These are phyloP conservation scores for Octopus bimaculoides DNA, from an alignment of 1,140 invertebrate genomes.

Conservation along the genomic window DNA sequence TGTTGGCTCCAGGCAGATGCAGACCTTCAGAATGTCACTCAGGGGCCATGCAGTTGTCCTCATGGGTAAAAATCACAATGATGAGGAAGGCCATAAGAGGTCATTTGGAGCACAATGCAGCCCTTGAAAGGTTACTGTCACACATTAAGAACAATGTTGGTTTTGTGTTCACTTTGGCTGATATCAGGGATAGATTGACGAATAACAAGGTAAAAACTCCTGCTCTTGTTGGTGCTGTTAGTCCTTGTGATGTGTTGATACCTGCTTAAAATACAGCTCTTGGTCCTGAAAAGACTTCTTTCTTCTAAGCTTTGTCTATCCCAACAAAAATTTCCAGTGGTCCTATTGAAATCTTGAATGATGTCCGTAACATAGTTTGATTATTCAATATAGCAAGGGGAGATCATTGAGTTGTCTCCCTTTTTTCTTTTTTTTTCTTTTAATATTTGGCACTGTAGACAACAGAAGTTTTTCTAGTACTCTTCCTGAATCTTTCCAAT, in stretches of 20 bases:
- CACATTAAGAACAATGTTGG: conserved; percentile 98
- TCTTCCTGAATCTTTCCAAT: no score
- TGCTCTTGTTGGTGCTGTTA: conserved; percentile 93
- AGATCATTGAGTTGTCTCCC: no score
- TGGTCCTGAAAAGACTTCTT: conserved; percentile 99
- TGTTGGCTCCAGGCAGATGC: conserved; percentile 99
- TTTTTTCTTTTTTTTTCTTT: no score
- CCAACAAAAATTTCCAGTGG: conserved; percentile 99
- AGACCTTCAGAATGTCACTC: conserved; percentile 94
- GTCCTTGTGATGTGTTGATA: conserved; percentile 91
- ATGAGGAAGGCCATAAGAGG: conserved; percentile 98
- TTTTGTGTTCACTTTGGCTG: conserved; percentile 96
- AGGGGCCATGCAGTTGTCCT: conserved; percentile 87
- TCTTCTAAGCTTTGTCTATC: conserved; percentile 99
- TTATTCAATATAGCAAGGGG: no score
- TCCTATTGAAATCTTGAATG: conserved; percentile 99
- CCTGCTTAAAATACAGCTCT: conserved; percentile 98
- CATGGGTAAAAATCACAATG: conserved; percentile 99
- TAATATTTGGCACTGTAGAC: no score
- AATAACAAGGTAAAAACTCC: conserved; percentile 93
- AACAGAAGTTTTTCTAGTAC: no score
- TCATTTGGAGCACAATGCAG: conserved; percentile 90
- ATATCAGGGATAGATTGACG: conserved; percentile 88
- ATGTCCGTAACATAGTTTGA: conserved; percentile 76
- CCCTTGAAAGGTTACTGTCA: conserved; percentile 90